Conservation (phyloP, 2,113 vertebrate species). For the Rhineura floridana region DNA sequence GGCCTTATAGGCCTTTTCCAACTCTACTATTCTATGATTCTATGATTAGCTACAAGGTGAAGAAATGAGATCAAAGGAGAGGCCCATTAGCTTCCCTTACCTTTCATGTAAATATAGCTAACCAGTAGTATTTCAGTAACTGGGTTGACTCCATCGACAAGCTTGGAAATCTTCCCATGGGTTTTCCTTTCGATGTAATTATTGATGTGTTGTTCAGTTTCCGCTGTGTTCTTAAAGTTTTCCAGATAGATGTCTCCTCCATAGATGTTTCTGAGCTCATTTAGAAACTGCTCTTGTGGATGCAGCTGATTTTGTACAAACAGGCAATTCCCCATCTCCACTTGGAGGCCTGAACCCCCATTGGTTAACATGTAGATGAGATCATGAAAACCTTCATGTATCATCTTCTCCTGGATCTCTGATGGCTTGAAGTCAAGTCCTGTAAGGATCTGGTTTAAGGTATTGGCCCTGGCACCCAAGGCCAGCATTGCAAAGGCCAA, state of each 20-base stretch:
- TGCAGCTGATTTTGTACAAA: slow-evolving; percentile 67
- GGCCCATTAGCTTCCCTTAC: slow-evolving; percentile 52
- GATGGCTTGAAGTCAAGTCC: slow-evolving; percentile 73
- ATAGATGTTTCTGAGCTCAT: slow-evolving; percentile 66
- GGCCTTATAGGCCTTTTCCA: no score
- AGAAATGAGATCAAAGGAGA: neutral
- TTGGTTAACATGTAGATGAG: slow-evolving; percentile 69
- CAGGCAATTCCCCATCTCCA: slow-evolving; percentile 71
- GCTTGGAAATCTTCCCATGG: slow-evolving; percentile 73
- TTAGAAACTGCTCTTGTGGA: slow-evolving; percentile 65
- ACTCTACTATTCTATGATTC: no score
- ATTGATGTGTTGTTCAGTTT: slow-evolving; percentile 75
- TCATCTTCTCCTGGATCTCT: slow-evolving; percentile 27
- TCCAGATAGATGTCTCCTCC: slow-evolving; percentile 64
- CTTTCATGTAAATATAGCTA: slow-evolving; percentile 77
- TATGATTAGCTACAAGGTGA: neutral
- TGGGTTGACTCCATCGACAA: slow-evolving; percentile 70
- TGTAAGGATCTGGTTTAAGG: slow-evolving; percentile 77
- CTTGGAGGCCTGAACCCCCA: slow-evolving; percentile 50
- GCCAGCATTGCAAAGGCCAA: slow-evolving; percentile 78
- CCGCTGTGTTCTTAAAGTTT: slow-evolving; percentile 72
- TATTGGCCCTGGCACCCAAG: slow-evolving; percentile 76
- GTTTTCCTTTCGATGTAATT: slow-evolving; percentile 76
- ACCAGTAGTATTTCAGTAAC: slow-evolving; percentile 75
- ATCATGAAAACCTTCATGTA: slow-evolving; percentile 75